Base-by-base conservation (phyloP, 1,140 invertebrate genomes). In the Plectrocnemia conspersa region DNA sequence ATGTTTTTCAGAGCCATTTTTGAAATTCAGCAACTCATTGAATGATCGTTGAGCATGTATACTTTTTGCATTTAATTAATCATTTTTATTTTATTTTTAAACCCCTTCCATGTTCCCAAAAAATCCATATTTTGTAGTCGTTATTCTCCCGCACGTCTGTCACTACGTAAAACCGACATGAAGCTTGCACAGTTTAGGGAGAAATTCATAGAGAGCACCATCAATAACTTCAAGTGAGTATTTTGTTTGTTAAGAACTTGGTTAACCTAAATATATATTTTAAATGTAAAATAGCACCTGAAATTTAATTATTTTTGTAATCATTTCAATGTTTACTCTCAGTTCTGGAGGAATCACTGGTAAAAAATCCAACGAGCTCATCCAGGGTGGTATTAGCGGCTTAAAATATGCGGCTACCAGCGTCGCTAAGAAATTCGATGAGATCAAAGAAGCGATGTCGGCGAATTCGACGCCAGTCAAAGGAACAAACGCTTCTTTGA, bases 381-480 rank as follows among this genome's bases (percentile, higher is more conserved):
- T 93, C 27, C 85, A 91, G 68, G 89, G 88, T 16, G 88, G 88
- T 24, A 74, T 92, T 15, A 91, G 85, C 65, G 90, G 86, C 64
- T 76, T 92, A 13, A 91, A 91, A 68, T 88, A 84, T 23, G 91
- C 90, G 0, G 89, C 91, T 1, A 91, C 81, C 15, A 86, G 85
- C 29, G 82, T 93, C 49, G 88, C 82, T 10, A 91, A 90, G 62
- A 95, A 94, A 67, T 85, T 94, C 54, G 91, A 92, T 65, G 91
- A 94, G 71, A 85, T 97, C 64, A 94, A 94, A 69, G 91, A 92
- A 68, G 90, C 89, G 9, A 92, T 95, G 57, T 89, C 87, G 3
- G 84, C 86, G 0, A 90, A 86, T 49, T 85, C 83, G n/a, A 91
- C 88, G 19, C 89, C 89, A 0, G 83, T 89, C 3, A 90, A 90